Base-by-base conservation (phyloP, 1,140 invertebrate species). In the Lordiphosa collinella region DNA sequence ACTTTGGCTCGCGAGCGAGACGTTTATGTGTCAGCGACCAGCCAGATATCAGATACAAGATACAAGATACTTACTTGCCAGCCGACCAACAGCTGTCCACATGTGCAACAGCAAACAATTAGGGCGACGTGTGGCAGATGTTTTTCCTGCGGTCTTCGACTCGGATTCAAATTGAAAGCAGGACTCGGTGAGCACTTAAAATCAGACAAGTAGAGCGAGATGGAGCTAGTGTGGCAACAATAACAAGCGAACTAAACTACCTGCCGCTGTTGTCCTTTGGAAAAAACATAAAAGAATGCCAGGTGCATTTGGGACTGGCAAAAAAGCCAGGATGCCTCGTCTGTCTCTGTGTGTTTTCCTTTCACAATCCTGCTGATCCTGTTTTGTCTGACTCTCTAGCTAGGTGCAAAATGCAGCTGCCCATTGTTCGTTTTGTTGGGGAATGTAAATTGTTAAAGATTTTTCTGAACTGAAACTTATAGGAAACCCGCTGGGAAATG, bases 71-170 rank as follows among this genome's bases (percentile, higher is more conserved):
- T 31, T 31, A 50, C 51, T 53, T 35, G 7, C 10, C 36, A 16
- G 12, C 34, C 48, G 44, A 41, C 36, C 51, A 59, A 78, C 52
- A 69, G 56, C 66, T 61, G 61, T 58, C 55, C 29, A 57, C 63
- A 82, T 63, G 78, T 82, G 78, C 78, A 82, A 72, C 43, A 55
- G 73, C 72, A 82, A 78, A 84, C 72, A 82, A 82, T 84, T 82
- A 78, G 56, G 47, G 59, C 67, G 72, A 84, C 78, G 78, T 82
- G 72, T 82, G 78, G 78, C 78, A 82, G 78, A 84, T 82, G 78
- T 82, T 84, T 79, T 84, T 65, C 54, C 37, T 46, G 7, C 37
- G 25, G 8, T 14, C 48, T 16, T 37, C n/a, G 38, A 22, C 51
- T 52, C n/a, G 47, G 38, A 50, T 57, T 66, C 63, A 36, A 56